Conservation (phyloP, 2,797 vertebrate genomes). For the Triplophysa bombifrons region DNA sequence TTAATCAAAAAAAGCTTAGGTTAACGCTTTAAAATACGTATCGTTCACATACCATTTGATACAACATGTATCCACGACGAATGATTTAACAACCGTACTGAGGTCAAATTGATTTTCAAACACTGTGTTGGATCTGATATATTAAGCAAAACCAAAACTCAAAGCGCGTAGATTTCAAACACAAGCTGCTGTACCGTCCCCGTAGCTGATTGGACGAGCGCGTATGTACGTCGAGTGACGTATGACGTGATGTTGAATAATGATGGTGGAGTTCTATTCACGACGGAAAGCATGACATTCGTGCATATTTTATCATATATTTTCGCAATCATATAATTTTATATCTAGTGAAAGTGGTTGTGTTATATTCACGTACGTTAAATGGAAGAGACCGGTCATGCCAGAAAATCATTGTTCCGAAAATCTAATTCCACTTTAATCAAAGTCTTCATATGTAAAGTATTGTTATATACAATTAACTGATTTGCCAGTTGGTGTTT, state of each 20-base stretch:
- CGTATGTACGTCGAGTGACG: constrained; percentile 7
- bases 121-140: not conserved
- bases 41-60: constrained; percentile 21
- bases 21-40: not conserved
- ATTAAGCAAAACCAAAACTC: not conserved
- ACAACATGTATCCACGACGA: not conserved
- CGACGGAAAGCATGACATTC: not conserved
- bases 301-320: not conserved
- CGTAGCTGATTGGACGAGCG: constrained; percentile 64
- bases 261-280: not conserved
- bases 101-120: not conserved
- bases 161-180: constrained; percentile 80
- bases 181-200: constrained; percentile 59
- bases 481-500: not conserved
- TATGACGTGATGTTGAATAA: constrained; percentile 50
- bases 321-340: not conserved
- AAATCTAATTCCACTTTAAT: too few species aligned
- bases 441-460: too few species aligned
- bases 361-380: too few species aligned
- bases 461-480: too few species aligned
- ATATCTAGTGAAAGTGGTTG: too few species aligned
- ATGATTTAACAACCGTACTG: not conserved
- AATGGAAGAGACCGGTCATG: too few species aligned
- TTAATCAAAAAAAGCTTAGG: not conserved
- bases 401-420: too few species aligned